Base-by-base conservation (phyloP, 2,797 vertebrate species). In the Thalassophryne amazonica region DNA sequence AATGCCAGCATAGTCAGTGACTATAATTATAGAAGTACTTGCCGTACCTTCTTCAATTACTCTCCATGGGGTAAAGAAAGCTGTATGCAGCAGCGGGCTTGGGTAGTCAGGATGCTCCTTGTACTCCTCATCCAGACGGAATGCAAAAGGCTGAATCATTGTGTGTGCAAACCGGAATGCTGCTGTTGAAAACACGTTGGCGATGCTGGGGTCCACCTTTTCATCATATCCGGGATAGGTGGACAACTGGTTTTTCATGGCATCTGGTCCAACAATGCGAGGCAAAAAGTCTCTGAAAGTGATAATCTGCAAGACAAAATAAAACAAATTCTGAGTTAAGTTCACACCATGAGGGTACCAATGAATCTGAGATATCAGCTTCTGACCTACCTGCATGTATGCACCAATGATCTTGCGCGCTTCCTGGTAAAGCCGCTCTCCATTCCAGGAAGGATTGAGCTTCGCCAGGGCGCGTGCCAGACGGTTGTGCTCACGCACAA, bases 401-500 rank as follows among this genome's bases (percentile, higher is more conserved):
- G 78, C 94, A 0, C 87, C 90, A 34, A 94, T 18, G 63, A 95
- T 94, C 63, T 94, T 98, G 11, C 93, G 83, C 0, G 88, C 49
- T 73, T 97, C 95, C 45, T 97, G 92, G 63, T 92, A 96, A 19
- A 95, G 66, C 15, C 46, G 90, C 50, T 97, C 94, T 36, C 91
- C 91, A 1, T 62, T 46, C 96, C 95, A 98, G 0, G 63, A 42
- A 2, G 93, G 91, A 54, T 98, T 98, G 30, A 94, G 51, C 3
- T 19, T 10, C 14, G 47, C 78, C 34, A 98, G 81, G 1, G 60
- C 77, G 0, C n/a, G 55, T 0, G 76, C 93, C 70, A 98, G 53
- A 1, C 88, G 88, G 62, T 95, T 98, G 81, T 98, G 95, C 20
- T 97, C 93, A 3, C 93, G 79, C 30, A 97, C 0, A 28, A 96